These are phyloP conservation scores for Scyliorhinus canicula DNA, from an alignment of 2,797 vertebrate genomes.

Conservation along the genomic window DNA sequence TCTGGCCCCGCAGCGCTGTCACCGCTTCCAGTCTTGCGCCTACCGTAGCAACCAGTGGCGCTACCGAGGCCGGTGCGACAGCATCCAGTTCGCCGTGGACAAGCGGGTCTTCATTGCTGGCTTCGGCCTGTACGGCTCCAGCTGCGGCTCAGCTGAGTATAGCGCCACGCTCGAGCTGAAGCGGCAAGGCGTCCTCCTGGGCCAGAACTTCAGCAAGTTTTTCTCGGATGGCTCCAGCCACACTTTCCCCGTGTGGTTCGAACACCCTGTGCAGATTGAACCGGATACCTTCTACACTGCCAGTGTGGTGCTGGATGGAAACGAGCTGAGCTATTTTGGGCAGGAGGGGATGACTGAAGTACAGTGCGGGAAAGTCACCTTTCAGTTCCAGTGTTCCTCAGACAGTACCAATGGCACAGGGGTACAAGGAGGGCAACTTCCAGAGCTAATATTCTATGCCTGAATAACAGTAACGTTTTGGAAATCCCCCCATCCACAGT, in stretches of 20 bases:
- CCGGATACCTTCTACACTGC: conserved; percentile 96
- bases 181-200: conserved; percentile 81
- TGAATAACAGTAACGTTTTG: conserved; percentile 52
- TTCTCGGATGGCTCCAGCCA: conserved; percentile 96
- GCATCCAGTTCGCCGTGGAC: conserved; percentile 95
- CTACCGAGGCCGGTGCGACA: conserved; percentile 93
- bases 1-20: conserved; percentile 84
- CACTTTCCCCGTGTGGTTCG: conserved; percentile 94
- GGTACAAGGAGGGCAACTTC: conserved; percentile 94
- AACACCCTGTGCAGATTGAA: conserved; percentile 94
- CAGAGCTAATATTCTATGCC: conserved; percentile 94
- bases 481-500: background rate
- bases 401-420: conserved; percentile 97
- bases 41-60: conserved; percentile 98
- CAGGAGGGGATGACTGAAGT: conserved; percentile 98
- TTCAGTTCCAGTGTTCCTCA: conserved; percentile 96
- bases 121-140: conserved; percentile 91
- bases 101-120: conserved; percentile 91
- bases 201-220: conserved; percentile 91
- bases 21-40: conserved; percentile 95
- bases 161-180: conserved; percentile 95
- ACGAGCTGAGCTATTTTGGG: conserved; percentile 92
- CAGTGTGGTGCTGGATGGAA: conserved; percentile 88
- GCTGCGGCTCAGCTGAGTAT: conserved; percentile 93
- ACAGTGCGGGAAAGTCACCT: conserved; percentile 94